These are phyloP conservation scores for Odontophorus gujanensis DNA, from an alignment of 2,113 vertebrate species.

Conservation along the genomic window DNA sequence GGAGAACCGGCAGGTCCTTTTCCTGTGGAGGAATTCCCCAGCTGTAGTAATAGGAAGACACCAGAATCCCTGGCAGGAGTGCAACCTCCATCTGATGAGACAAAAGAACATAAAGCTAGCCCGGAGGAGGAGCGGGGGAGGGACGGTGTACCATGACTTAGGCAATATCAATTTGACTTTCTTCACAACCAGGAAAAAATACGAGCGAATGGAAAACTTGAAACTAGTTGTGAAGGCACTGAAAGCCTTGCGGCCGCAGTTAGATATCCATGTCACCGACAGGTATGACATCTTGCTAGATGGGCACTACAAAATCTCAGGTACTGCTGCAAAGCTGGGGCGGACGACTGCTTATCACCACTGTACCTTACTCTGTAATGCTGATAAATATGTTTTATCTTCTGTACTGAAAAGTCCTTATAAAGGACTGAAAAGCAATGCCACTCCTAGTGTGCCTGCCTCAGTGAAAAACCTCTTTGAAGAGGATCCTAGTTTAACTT, in stretches of 20 bases:
- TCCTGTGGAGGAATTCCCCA: constrained; percentile 90
- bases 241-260: constrained; percentile 76
- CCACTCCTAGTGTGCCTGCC: constrained; percentile 90
- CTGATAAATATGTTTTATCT: constrained; percentile 81
- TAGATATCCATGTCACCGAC: constrained; percentile 85
- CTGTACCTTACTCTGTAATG: constrained; percentile 88
- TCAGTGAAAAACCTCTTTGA: constrained; percentile 87
- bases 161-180: constrained; percentile 97
- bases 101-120: constrained; percentile 83
- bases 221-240: constrained; percentile 85
- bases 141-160: constrained; percentile 94
- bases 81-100: constrained; percentile 84
- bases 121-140: constrained; percentile 93
- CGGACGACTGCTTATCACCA: constrained; percentile 91
- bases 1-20: constrained; percentile 79
- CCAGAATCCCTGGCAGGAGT: constrained; percentile 97
- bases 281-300: constrained; percentile 89
- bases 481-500: constrained; percentile 84
- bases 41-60: constrained; percentile 93
- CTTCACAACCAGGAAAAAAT: constrained; percentile 88
- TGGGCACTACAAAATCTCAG: constrained; percentile 89
- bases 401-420: constrained; percentile 84
- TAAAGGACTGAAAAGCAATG: constrained; percentile 87
- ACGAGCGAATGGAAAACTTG: constrained; percentile 88
- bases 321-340: constrained; percentile 92